Evolutionary conservation across 2,797 vertebrate species (phyloP), one percentile per base, ranked within the genome.

Genomic region (Gadopsis marmoratus): DNA sequence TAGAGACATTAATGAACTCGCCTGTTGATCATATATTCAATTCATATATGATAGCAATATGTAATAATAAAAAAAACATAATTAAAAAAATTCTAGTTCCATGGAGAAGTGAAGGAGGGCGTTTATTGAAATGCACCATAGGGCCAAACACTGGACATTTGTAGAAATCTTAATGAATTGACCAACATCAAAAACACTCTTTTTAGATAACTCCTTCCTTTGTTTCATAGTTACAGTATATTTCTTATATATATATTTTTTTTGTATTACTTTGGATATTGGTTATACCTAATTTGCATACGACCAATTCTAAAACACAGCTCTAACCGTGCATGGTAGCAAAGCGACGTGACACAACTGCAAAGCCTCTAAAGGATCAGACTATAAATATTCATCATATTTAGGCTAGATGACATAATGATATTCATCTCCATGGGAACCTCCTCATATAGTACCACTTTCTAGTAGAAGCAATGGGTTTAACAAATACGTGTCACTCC

Each of bases 341-440:
- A 43, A 23, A 19, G 19, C 63, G 50, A 23, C 3, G 1, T 23
- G 16, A 55, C 50, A 56, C 19, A 31, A 23, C 19, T 50, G 60
- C 17, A 65, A 35, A 58, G 12, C 13, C 4, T 53, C 58, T 19
- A 16, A 48, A 73, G 39, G 43, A 76, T 39, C 37, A 69, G 2
- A 16, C 55, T 67, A 43, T 63, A 39, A 80, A 82, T 74, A 80
- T 68, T 68, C 29, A 71, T 53, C 8, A 47, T 45, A n/a, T 71
- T 79, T 47, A 63, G 33, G 33, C 33, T 37, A 37, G 19, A 75
- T 64, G 37, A 66, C 48, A 26, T 23, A 39, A 67, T 50, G 33
- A 23, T 58, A 37, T 63, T 37, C 63, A 51, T 83, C 79, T 47
- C 77, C 78, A 76, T 71, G 65, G 79, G 50, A 76, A 79, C 69